Evolutionary conservation across 2,113 vertebrate genomes (phyloP).

Genomic region (Todiramphus saurophagus): DNA sequence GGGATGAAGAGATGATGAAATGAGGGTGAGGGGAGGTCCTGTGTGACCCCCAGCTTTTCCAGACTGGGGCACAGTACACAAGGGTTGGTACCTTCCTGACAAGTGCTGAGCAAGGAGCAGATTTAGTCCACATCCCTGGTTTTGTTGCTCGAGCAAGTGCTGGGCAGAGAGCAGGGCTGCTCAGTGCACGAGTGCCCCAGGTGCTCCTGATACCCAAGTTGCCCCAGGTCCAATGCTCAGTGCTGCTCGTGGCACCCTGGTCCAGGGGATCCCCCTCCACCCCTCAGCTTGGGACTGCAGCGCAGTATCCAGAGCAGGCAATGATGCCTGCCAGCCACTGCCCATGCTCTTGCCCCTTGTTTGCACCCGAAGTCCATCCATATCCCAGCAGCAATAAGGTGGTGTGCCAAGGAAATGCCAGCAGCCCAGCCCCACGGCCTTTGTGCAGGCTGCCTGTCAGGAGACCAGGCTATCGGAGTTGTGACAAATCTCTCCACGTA

Average conservation of each 20-base stretch:
- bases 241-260: accelerated
- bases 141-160: neutral
- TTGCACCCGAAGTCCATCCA: accelerated
- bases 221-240: neutral
- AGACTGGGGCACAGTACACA: neutral
- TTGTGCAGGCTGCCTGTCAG: accelerated
- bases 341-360: neutral
- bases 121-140: neutral
- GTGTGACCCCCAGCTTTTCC: neutral
- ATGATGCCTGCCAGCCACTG: neutral
- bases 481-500: neutral
- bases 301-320: accelerated
- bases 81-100: neutral
- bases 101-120: neutral
- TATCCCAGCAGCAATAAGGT: no score
- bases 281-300: neutral
- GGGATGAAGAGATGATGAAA: neutral
- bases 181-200: accelerated
- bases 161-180: neutral
- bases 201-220: accelerated
- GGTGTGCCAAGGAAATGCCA: neutral
- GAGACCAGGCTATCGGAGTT: accelerated
- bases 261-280: neutral
- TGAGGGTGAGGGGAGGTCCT: neutral
- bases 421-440: neutral